Base-by-base conservation (phyloP, 2,797 vertebrate species). In the Catostomus latipinnis region DNA sequence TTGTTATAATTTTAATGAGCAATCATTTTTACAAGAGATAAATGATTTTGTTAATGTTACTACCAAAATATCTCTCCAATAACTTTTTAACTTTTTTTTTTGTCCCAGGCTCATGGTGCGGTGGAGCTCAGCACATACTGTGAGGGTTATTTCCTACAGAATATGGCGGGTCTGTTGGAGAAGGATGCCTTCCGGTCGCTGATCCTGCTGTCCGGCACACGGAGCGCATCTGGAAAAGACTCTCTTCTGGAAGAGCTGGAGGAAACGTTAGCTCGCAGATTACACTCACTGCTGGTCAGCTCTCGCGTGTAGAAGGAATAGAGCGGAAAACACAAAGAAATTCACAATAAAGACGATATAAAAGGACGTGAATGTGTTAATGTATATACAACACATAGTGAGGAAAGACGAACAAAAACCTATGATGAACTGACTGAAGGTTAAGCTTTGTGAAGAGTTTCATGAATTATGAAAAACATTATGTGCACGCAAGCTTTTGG, bases 121-220 rank as follows among this genome's bases (percentile, higher is more conserved):
- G 87, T 90, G 0, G 96, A 98, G 76, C 94, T 99, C 53, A 93
- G 93, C 76, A 91, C 94, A 0, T 96, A 97, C 86, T 98, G 97
- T 0, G 96, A 98, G 82, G 95, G 96, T 80, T 98, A 95, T 94
- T 99, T 99, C 93, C 91, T 99, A 82, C 95, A 98, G 90, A 95
- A 97, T 87, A 98, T 98, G 97, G 93, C 90, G 34, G 89, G 92
- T 0, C 92, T 99, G n/a, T 88, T 99, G 71, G 96, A 98, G 81
- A 95, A 92, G 80, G 98, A 99, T 78, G 84, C 92, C 0, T 98
- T 98, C 91, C 95, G 90, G 78, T 92, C 90, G 83, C 93, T 99
- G 69, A 92, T 98, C 88, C 91, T 96, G n/a, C 86, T 96, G 76
- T 92, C 94, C 1, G 86, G 70, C 5, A 93, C 91, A 89, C 96